Conservation (phyloP, 2,888 invertebrate genomes). For the Zele albiditarsus region DNA sequence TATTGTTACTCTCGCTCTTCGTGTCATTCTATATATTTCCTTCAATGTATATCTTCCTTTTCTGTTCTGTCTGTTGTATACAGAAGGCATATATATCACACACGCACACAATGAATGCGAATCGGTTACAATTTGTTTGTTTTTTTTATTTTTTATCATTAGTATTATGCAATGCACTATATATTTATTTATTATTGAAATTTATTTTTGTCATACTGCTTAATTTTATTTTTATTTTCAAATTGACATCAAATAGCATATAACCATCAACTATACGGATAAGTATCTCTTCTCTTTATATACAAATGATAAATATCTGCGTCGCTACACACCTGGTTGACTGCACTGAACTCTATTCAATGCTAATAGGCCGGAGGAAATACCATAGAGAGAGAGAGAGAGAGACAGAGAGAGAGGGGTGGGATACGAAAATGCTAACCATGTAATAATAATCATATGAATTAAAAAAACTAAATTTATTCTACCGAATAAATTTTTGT, state of each 20-base stretch:
- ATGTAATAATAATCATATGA: neutral
- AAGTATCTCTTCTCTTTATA: slow-evolving; percentile 21
- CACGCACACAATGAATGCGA: slow-evolving; percentile 18
- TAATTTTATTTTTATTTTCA: neutral
- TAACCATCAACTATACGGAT: neutral
- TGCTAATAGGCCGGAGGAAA: slow-evolving; percentile 42
- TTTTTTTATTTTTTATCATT: neutral
- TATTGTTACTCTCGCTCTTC: slow-evolving; percentile 40
- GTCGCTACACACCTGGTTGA: slow-evolving; percentile 35
- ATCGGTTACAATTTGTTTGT: neutral
- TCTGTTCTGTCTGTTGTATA: neutral
- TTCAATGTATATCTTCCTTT: slow-evolving; percentile 7
- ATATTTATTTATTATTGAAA: neutral
- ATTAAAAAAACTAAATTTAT: neutral
- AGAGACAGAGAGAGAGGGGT: neutral
- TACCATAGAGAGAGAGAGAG: neutral
- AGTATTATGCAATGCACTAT: neutral
- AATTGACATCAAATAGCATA: neutral
- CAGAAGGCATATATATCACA: neutral
- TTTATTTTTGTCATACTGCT: neutral
- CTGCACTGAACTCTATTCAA: slow-evolving; percentile 46
- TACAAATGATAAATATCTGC: slow-evolving; percentile 19
- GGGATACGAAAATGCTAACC: neutral
- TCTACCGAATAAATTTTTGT: too few species aligned
- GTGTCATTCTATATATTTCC: neutral